Percentiles rank a stretch among this genome's conserved stretches.
These are phyloP conservation scores for Xenotilapia longispinis DNA, from an alignment of 2,113 vertebrate genomes.

Conservation along the genomic window DNA sequence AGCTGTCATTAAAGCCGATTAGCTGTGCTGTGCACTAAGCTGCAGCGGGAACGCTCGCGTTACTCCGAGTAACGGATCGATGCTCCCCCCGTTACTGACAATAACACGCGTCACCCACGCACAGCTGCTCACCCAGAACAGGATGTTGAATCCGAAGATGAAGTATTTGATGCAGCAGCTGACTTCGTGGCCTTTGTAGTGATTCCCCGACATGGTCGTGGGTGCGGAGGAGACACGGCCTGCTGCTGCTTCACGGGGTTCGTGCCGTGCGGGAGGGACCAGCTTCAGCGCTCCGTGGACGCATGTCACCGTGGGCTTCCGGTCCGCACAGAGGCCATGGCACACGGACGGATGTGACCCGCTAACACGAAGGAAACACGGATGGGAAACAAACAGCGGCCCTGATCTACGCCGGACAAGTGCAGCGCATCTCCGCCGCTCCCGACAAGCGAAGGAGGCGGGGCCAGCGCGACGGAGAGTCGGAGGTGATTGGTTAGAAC, in stretches of 20 bases:
- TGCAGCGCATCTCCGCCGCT: neutral
- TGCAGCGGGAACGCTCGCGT: neutral
- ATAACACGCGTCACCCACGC: neutral
- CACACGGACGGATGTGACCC: neutral
- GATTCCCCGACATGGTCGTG: slow-evolving; percentile 88
- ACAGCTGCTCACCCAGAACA: slow-evolving; percentile 49
- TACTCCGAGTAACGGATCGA: neutral
- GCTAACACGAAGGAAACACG: neutral
- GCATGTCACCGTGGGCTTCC: slow-evolving; percentile 12
- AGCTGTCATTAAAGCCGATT: slow-evolving; percentile 49
- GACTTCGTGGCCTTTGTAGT: slow-evolving; percentile 94
- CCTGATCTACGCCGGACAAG: neutral
- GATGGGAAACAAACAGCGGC: rapidly evolving
- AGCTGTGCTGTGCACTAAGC: neutral
- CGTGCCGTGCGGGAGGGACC: slow-evolving; percentile 43
- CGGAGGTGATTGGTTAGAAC: neutral
- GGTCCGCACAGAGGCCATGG: neutral
- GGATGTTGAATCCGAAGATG: slow-evolving; percentile 97
- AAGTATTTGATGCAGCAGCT: slow-evolving; percentile 99
- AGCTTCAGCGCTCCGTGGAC: slow-evolving; percentile 40
- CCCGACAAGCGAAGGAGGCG: neutral
- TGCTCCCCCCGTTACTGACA: neutral
- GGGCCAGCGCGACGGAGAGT: neutral
- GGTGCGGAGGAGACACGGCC: slow-evolving; percentile 14
- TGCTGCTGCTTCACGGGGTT: slow-evolving; percentile 46